These are phyloP conservation scores for Aplocera efformata DNA, from an alignment of 2,888 invertebrate genomes.

Conservation along the genomic window DNA sequence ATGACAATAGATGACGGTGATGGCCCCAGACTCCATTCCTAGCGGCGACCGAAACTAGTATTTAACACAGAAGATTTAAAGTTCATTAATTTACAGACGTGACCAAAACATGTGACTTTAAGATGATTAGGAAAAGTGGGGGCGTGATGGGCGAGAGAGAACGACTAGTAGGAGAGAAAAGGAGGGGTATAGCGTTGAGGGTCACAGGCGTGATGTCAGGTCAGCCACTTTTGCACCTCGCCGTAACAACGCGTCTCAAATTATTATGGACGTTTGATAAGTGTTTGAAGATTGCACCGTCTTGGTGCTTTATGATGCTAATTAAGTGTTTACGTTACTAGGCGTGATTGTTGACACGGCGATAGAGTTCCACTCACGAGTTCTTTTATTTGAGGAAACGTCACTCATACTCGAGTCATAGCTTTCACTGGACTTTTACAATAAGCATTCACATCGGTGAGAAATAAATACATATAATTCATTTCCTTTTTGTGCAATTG, in stretches of 20 bases:
- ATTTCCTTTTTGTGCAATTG: no score
- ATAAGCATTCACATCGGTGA: slow-evolving; percentile 43
- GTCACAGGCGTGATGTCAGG: slow-evolving; percentile 82
- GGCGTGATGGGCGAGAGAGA: slow-evolving; percentile 75
- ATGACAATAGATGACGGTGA: slow-evolving; percentile 76
- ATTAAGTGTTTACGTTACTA: slow-evolving; percentile 72
- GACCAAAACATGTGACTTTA: slow-evolving; percentile 74
- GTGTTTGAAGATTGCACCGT: slow-evolving; percentile 75
- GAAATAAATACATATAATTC: slow-evolving; percentile 26
- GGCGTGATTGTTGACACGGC: slow-evolving; percentile 51
- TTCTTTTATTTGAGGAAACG: slow-evolving; percentile 49
- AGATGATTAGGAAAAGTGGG: slow-evolving; percentile 76
- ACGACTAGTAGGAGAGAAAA: slow-evolving; percentile 46
- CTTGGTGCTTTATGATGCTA: slow-evolving; percentile 76
- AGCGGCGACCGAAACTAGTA: slow-evolving; percentile 62
- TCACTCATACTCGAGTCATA: slow-evolving; percentile 45
- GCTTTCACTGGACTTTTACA: slow-evolving; percentile 45
- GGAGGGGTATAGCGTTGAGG: slow-evolving; percentile 56
- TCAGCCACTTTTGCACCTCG: slow-evolving; percentile 82
- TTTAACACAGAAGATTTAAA: slow-evolving; percentile 68
- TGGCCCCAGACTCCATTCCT: slow-evolving; percentile 57
- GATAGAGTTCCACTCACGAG: slow-evolving; percentile 30
- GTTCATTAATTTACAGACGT: slow-evolving; percentile 73
- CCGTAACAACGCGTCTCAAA: slow-evolving; percentile 81
- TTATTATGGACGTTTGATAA: slow-evolving; percentile 81